phyloP scores from a whole-genome alignment of 2,113 vertebrate species.

The Anthoscopus minutus region DNA sequence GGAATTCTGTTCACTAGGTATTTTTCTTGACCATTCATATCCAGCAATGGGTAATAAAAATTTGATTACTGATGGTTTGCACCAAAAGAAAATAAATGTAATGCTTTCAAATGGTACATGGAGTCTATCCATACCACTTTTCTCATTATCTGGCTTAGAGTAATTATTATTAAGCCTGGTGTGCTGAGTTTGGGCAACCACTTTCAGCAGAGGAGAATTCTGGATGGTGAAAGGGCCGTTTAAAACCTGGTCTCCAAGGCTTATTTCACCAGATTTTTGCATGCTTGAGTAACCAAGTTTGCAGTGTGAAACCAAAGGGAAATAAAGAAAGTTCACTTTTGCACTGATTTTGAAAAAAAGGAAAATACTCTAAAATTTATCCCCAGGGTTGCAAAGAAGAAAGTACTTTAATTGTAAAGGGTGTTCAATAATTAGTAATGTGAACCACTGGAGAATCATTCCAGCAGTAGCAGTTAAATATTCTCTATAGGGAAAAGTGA shows the following conservation, averaged over 20 bases:
- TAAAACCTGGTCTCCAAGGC: background rate
- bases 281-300: background rate
- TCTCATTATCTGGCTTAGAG: background rate
- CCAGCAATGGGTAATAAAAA: background rate
- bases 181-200: background rate
- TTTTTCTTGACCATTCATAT: background rate
- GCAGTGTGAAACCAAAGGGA: background rate
- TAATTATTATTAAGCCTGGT: background rate
- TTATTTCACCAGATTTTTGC: conserved; percentile 26
- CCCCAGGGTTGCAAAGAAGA: background rate
- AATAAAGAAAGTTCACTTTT: background rate
- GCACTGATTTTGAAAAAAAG: background rate
- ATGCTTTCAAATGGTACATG: background rate
- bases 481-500: background rate
- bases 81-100: background rate
- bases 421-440: background rate
- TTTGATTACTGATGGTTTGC: conserved; percentile 1
- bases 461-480: background rate
- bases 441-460: background rate
- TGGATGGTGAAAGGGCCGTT: background rate
- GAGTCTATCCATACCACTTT: background rate
- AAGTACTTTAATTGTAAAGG: background rate
- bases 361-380: background rate
- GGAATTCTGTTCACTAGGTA: background rate
- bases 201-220: background rate